These are phyloP conservation scores for Euwallacea similis DNA, from an alignment of 1,140 invertebrate species.

Conservation along the genomic window DNA sequence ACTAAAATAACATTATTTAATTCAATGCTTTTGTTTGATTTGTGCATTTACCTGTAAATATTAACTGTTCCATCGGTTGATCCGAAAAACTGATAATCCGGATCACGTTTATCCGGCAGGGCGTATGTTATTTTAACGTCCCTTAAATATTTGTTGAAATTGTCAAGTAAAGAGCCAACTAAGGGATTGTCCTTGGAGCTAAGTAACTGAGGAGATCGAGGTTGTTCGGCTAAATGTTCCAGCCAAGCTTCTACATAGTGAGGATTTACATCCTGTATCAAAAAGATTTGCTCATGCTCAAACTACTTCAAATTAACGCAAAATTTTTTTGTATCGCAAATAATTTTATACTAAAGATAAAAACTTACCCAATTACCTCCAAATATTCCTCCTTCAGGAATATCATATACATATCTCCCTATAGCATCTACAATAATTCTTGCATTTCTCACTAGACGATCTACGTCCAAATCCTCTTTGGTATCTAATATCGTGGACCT, in stretches of 20 bases:
- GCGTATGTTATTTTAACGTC: conserved; percentile 72
- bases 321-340: background rate
- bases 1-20: background rate
- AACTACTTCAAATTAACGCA: background rate
- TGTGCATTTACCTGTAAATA: conserved; percentile 76
- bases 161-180: conserved; percentile 68
- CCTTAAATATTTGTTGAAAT: conserved; percentile 75
- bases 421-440: conserved; percentile 80
- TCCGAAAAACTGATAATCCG: conserved; percentile 91
- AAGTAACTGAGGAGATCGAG: conserved; percentile 74
- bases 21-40: background rate
- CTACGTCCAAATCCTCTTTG: conserved; percentile 61
- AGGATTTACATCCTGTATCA: conserved; percentile 69
- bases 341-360: background rate
- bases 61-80: conserved; percentile 76
- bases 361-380: conserved; percentile 68
- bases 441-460: conserved; percentile 70
- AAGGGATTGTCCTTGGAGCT: conserved; percentile 67
- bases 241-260: conserved; percentile 74
- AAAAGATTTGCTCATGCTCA: background rate
- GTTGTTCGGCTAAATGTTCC: conserved; percentile 69
- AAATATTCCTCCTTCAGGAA: conserved; percentile 70
- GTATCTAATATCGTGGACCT: conserved; percentile 67
- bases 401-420: conserved; percentile 83
- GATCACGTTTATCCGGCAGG: conserved; percentile 80